Percentiles rank a stretch among this genome's conserved stretches.
Evolutionary conservation across 2,888 invertebrate genomes (phyloP).

Genomic region (Taenaris catops): DNA sequence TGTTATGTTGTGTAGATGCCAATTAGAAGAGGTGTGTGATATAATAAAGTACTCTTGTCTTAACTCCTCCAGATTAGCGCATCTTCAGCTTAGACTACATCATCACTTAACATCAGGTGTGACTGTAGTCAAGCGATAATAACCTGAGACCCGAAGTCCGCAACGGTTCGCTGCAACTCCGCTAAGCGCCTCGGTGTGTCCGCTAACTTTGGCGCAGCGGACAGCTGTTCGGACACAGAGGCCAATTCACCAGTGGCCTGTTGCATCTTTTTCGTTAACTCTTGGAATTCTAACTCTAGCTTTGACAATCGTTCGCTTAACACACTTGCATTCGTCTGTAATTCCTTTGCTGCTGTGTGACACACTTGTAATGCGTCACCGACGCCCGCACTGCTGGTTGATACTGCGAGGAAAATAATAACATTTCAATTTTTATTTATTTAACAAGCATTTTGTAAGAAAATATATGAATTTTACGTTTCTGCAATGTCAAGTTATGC

Average conservation of each 20-base stretch:
- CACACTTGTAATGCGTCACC: constrained; percentile 86
- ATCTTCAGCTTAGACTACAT: too few species aligned
- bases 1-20: too few species aligned
- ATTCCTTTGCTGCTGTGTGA: constrained; percentile 83
- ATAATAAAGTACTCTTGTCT: too few species aligned
- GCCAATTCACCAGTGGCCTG: constrained; percentile 70
- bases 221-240: constrained; percentile 77
- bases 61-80: too few species aligned
- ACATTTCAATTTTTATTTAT: too few species aligned
- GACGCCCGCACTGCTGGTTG: constrained; percentile 84
- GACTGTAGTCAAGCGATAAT: too few species aligned
- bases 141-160: constrained; percentile 80
- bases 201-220: constrained; percentile 79
- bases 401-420: constrained; percentile 57
- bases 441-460: too few species aligned
- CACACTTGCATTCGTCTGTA: constrained; percentile 83
- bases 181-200: constrained; percentile 78
- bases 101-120: too few species aligned
- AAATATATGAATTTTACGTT: too few species aligned
- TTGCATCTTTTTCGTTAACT: constrained; percentile 45
- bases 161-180: constrained; percentile 77
- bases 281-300: constrained; percentile 76
- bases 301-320: constrained; percentile 78
- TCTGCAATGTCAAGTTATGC: too few species aligned
- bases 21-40: too few species aligned